Percentiles rank a stretch among this genome's conserved stretches.
Evolutionary conservation across 2,113 vertebrate species (phyloP).

Genomic region (Cebus imitator): DNA sequence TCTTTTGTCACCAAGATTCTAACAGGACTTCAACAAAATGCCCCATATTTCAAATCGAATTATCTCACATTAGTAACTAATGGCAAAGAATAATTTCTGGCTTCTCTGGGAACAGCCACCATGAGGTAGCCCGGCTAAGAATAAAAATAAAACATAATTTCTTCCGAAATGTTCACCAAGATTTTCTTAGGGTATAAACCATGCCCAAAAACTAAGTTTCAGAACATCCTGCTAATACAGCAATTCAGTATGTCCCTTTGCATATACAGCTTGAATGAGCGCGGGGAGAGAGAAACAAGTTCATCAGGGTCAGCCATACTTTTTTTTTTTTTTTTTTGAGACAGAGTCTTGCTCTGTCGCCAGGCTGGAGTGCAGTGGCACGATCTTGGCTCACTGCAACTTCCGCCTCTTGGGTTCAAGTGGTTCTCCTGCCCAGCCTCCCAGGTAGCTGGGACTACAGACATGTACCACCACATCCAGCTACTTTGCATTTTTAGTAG

Average conservation of each 20-base stretch:
- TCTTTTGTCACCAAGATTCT: background rate
- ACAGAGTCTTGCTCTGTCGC: too few relatives aligned
- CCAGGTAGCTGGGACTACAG: too few relatives aligned
- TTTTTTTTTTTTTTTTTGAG: too few relatives aligned
- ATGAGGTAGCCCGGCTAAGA: too few relatives aligned
- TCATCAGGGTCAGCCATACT: background rate
- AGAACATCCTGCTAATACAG: background rate
- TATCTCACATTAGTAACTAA: background rate
- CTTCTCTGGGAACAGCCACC: too few relatives aligned
- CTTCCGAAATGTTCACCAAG: background rate
- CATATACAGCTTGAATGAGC: background rate
- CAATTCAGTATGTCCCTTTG: background rate
- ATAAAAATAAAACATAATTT: too few relatives aligned
- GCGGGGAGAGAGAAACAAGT: background rate
- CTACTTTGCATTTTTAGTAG: too few relatives aligned
- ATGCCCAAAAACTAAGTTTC: background rate
- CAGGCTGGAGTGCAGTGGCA: too few relatives aligned
- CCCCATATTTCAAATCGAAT: background rate
- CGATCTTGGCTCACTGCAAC: too few relatives aligned
- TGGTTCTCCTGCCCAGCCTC: too few relatives aligned
- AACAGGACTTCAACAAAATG: background rate
- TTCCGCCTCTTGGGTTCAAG: too few relatives aligned
- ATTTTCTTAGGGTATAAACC: background rate
- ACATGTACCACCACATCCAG: too few relatives aligned
- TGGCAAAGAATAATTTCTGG: background rate